Evolutionary conservation across 1,140 invertebrate species (phyloP), one percentile per base, ranked within the genome.

Genomic region (Mylabris phalerata): DNA sequence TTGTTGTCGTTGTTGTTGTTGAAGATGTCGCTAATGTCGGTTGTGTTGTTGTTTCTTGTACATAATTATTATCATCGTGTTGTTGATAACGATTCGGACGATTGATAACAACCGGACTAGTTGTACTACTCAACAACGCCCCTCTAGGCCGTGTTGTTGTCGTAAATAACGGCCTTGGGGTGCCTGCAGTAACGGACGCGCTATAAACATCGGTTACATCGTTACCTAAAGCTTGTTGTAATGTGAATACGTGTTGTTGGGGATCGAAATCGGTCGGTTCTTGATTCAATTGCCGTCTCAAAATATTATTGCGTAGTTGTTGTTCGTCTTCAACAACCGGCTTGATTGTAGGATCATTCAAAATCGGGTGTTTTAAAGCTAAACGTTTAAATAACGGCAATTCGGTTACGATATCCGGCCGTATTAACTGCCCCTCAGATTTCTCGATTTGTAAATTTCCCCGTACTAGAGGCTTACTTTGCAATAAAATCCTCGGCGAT

Each of bases 141-240:
- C 32, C 11, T 32, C 75, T 66, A 0, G 78, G 71, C 19, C 76
- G 71, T 2, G 75, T 78, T 6, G 79, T 80, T 0, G 84, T 87
- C 2, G 83, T 87, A 62, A 86, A 86, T 9, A 86, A 70, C 10
- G 84, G 83, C 43, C 83, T 70, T 9, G 82, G 77, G 38, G 83
- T 82, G 43, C 77, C 79, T 9, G 68, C 68, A 26, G 77, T 74
- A 24, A 83, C 66, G 25, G 83, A 80, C 49, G 82, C 80, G 38
- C 82, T 82, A 61, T 86, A 86, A 6, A 86, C 79, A 61, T 86
- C 84, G 3, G 79, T 78, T 9, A 81, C 78, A 63, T 86, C 85
- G 60, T 84, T 81, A 19, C 75, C 79, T 11, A 75, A 73, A 4
- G 79, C 78, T 70, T 74, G 72, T 67, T 72, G 69, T 10, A 70